Conservation (phyloP, 2,888 invertebrate species). For the Dinocampus coccinellae region DNA sequence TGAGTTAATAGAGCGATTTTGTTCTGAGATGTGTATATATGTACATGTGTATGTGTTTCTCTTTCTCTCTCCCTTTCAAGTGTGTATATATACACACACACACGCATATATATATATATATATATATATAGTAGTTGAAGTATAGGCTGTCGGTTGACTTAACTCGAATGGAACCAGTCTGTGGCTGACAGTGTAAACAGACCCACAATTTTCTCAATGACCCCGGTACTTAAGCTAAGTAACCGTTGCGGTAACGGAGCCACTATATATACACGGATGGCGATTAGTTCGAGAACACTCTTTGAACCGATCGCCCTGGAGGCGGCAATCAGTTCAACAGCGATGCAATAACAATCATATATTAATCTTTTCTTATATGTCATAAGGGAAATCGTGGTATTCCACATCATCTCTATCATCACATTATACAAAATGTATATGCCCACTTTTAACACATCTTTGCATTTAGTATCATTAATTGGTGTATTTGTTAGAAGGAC, state of each 20-base stretch:
- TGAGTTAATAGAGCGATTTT: slow-evolving; percentile 63
- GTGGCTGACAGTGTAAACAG: slow-evolving; percentile 68
- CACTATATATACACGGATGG: slow-evolving; percentile 46
- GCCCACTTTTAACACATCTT: too few relatives aligned
- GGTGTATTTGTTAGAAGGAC: too few relatives aligned
- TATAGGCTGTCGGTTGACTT: slow-evolving; percentile 64
- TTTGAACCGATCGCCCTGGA: slow-evolving; percentile 35
- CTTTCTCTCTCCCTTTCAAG: too few relatives aligned
- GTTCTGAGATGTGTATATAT: slow-evolving; percentile 10
- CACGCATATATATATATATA: not conserved
- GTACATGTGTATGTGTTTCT: slow-evolving; percentile 6
- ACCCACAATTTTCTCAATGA: slow-evolving; percentile 68
- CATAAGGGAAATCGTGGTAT: not conserved
- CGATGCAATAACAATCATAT: slow-evolving; percentile 17
- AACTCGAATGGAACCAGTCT: slow-evolving; percentile 66
- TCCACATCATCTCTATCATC: not conserved
- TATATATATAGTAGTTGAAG: slow-evolving; percentile 51
- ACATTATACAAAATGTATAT: not conserved
- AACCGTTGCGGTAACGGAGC: slow-evolving; percentile 60
- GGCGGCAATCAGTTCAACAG: slow-evolving; percentile 39
- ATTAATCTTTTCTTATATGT: not conserved
- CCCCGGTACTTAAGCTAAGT: slow-evolving; percentile 63
- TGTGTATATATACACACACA: not conserved
- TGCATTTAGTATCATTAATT: too few relatives aligned
- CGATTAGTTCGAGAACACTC: slow-evolving; percentile 52